Base-by-base conservation (phyloP, 2,888 invertebrate genomes). In the Polymixis flavicincta region DNA sequence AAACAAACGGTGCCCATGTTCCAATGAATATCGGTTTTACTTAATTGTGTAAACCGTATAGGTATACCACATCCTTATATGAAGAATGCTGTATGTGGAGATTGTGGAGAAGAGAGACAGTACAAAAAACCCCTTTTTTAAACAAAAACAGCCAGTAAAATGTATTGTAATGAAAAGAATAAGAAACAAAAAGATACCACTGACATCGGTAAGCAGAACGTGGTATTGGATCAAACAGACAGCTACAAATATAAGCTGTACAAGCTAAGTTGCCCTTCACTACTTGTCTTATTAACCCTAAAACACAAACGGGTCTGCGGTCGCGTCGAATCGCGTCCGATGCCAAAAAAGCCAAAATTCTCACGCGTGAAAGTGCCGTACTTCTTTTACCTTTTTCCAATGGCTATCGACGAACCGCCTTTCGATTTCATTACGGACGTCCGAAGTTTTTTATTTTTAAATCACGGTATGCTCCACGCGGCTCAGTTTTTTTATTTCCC, bases 401-500 rank as follows among this genome's bases (percentile, higher is more conserved):
- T 93, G 93, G 95, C 93, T 93, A 96, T 96, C 96, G 96, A 96
- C 96, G 95, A 95, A 95, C 95, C 95, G 93, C 96, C 96, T 96
- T 96, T 96, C 96, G 96, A 96, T 96, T 96, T 96, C 96, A 96
- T 96, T 96, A 96, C 96, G 96, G 94, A 95, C 95, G 92, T 95
- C 95, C 95, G 93, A 88, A 89, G 90, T 92, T 96, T 95, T 95
- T 96, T 96, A 94, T 96, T 96, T 96, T 96, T 95, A 95, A 96
- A 96, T 96, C 96, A 95, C 95, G 92, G 92, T 93, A 92, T 92
- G 93, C 93, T 92, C 93, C 94, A 91, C 94, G 93, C 94, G 90
- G 92, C 90, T 90, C 90, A 89, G 89, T 92, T 94, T 95, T n/a
- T 93, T 95, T 94, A 92, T 92, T 93, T 92, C 92, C 91, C 92